Evolutionary conservation across 2,113 vertebrate genomes (phyloP), one percentile per base, ranked within the genome.

Genomic region (Vidua chalybeata): DNA sequence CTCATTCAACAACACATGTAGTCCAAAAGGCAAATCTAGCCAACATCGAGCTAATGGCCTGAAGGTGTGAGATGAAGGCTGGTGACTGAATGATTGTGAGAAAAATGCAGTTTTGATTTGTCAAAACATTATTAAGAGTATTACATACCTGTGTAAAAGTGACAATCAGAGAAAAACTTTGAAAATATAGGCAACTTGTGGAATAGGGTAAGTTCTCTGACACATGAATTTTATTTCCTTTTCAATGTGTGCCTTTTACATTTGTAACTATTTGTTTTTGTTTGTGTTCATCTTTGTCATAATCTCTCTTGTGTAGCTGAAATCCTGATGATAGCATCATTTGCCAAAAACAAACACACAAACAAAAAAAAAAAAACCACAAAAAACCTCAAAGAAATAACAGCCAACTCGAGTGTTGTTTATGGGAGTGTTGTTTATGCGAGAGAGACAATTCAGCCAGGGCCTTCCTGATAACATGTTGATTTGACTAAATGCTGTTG

Each of bases 271-370:
- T 0, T 24, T 76, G 31, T 1, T 81, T 66, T 87, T 95, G 49
- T 76, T 91, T 96, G 49, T 89, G 15, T 86, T 87, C 15, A 10
- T 88, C 39, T 90, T 94, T 94, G 31, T 84, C 46, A 22, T 84
- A 54, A 90, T 22, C 45, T 88, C 12, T 85, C 74, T 93, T 54
- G 18, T 88, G 66, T 87, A 68, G 67, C 58, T 78, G 61, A 96
- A 95, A 84, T 97, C 77, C 19, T 87, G 45, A 55, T 46, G 27
- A 73, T 95, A 94, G 87, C 5, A 75, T 92, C 11, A 84, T 87
- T 92, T 94, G 49, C 31, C 15, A 35, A 58, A 35, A 58, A 22
- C 35, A 58, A 58, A 23, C 7, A 9, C 9, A 22, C 84, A 78
- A 90, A 35, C 35, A 35, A 7, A 39, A 39, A 10, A 39, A 39